phyloP scores from a whole-genome alignment of 2,888 invertebrate genomes.

The Dione juno region DNA sequence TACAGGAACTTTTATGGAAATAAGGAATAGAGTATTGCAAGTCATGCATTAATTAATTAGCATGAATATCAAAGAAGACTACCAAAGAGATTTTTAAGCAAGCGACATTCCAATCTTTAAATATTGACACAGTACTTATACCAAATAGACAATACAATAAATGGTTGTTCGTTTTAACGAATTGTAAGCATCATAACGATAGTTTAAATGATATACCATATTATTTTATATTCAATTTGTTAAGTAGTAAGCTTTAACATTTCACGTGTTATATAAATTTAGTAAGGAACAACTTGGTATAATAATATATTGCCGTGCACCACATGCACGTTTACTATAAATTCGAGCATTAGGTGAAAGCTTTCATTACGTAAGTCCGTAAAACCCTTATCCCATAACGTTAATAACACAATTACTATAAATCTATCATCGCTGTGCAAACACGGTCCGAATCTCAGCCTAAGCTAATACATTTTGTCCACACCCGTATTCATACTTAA shows the following conservation, averaged over 20 bases:
- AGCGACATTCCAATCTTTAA: neutral
- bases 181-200: neutral
- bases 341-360: conserved; percentile 79
- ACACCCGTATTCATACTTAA: conserved; percentile 83
- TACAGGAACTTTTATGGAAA: neutral
- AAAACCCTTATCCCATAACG: conserved; percentile 84
- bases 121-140: neutral
- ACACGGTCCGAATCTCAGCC: conserved; percentile 83
- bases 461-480: conserved; percentile 84
- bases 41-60: neutral
- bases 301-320: conserved; percentile 41
- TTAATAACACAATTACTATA: conserved; percentile 84
- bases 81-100: neutral
- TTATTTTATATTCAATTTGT: neutral
- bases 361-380: conserved; percentile 83
- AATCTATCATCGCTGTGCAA: conserved; percentile 83
- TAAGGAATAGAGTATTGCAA: neutral
- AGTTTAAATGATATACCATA: neutral
- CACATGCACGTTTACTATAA: conserved; percentile 78
- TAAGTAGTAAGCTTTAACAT: neutral
- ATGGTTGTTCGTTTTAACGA: neutral
- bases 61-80: neutral
- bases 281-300: conserved; percentile 43
- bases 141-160: neutral
- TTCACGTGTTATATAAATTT: neutral